Base-by-base conservation (phyloP, 2,888 invertebrate genomes). In the Hololepta plana region DNA sequence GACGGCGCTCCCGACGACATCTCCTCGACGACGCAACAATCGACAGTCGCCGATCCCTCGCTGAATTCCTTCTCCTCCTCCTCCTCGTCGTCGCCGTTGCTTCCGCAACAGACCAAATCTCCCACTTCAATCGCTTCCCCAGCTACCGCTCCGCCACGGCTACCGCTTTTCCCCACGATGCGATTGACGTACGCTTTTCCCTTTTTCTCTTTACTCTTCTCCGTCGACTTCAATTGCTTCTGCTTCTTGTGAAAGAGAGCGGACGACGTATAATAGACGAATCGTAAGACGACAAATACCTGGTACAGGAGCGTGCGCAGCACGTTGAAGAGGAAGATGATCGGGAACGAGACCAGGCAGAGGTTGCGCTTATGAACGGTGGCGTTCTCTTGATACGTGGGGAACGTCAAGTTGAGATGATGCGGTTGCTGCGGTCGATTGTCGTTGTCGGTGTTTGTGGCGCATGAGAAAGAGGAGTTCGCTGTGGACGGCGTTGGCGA, bases 321-420 rank as follows among this genome's bases (percentile, higher is more conserved):
- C 46, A 84, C 65, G 54, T 81, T 82, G 57, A 84, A 85, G 41
- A 84, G 63, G 57, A 84, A 72, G 51, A 85, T 77, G 41, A 85
- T 70, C 32, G 84, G 84, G 57, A 81, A 80, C 42, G 84, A 84
- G 58, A 84, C 81, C 51, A 81, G 68, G 56, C 84, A 82, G 45
- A 85, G 67, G 57, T 84, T 85, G 55, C 79, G 69, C 57, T 84
- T 82, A 58, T 84, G 84, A 46, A 84, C 79, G 31, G 82, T 80
- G 46, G 72, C 67, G 49, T n/a, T n/a, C 9, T 68, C 69, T 49
- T 66, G 54, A 34, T 57, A 64, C 46, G 50, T 41, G 55, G 59
- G 60, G 55, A 65, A 64, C 60, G 62, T 59, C 53, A 66, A 62
- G 51, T 64, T 58, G 50, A n/a, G n/a, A 33, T 39, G 35, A 63